Conservation (phyloP, 2,888 invertebrate genomes). For the Panorpa germanica region DNA sequence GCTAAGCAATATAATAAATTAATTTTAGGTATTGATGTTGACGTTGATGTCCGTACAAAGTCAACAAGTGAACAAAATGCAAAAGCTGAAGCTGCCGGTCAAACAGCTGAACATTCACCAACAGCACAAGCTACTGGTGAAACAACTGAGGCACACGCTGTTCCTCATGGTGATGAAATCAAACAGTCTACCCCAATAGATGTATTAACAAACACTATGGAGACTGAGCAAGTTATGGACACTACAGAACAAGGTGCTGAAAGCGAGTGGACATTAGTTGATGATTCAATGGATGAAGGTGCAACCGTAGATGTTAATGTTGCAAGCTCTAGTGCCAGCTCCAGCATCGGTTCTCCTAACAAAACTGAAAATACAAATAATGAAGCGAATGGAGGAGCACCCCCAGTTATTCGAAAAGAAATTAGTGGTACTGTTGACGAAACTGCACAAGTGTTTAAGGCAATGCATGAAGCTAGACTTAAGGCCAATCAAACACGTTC, state of each 20-base stretch:
- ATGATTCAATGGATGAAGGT: conserved; percentile 12
- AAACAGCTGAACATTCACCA: background rate
- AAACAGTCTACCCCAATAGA: background rate
- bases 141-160: background rate
- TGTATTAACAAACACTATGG: conserved; percentile 1
- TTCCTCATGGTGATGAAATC: background rate
- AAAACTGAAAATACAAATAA: no score
- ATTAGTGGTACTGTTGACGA: no score
- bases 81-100: background rate
- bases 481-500: no score
- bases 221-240: conserved; percentile 4
- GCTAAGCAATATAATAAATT: no score
- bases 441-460: no score
- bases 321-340: background rate
- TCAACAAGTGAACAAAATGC: conserved; percentile 1
- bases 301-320: background rate
- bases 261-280: conserved; percentile 19
- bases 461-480: no score
- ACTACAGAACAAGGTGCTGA: conserved; percentile 11
- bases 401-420: no score
- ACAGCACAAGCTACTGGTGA: background rate
- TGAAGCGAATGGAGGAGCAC: no score
- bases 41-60: conserved; percentile 10
- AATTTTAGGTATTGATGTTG: conserved; percentile 11
- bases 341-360: background rate